These are phyloP conservation scores for Maniola jurtina DNA, from an alignment of 1,140 invertebrate species.

Conservation along the genomic window DNA sequence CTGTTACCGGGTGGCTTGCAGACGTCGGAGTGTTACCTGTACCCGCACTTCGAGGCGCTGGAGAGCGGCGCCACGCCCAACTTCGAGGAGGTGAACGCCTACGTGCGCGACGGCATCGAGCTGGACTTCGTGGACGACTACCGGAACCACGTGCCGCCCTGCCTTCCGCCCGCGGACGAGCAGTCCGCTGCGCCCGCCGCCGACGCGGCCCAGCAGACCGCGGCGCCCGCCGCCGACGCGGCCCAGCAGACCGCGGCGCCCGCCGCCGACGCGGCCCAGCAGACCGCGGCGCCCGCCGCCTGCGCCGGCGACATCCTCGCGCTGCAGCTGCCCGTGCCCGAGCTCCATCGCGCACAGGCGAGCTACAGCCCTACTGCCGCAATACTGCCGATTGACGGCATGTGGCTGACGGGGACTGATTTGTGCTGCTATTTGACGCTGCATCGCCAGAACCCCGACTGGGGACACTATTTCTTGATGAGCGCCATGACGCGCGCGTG, in stretches of 20 bases:
- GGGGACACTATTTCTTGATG: slow-evolving; percentile 49
- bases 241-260: too few species aligned
- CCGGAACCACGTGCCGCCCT: slow-evolving; percentile 48
- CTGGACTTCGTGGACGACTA: slow-evolving; percentile 56
- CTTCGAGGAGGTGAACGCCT: slow-evolving; percentile 54
- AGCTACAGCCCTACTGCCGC: too few species aligned
- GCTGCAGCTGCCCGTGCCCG: too few species aligned
- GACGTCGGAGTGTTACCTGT: slow-evolving; percentile 60
- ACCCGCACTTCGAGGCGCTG: slow-evolving; percentile 57
- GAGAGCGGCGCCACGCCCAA: slow-evolving; percentile 61
- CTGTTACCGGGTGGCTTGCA: slow-evolving; percentile 44
- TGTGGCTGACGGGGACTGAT: too few species aligned
- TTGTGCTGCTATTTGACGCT: slow-evolving; percentile 44
- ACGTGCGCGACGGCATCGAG: slow-evolving; percentile 54
- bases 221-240: too few species aligned
- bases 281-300: too few species aligned
- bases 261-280: too few species aligned
- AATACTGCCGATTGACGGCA: too few species aligned
- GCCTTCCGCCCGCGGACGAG: slow-evolving; percentile 14
- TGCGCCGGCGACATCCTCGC: fast-evolving
- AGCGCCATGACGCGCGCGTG: neutral
- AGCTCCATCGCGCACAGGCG: too few species aligned
- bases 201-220: too few species aligned
- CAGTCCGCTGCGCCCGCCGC: neutral
- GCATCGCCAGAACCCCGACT: slow-evolving; percentile 34